phyloP scores from a whole-genome alignment of 2,888 invertebrate species.

The Camptogramma bilineatum region DNA sequence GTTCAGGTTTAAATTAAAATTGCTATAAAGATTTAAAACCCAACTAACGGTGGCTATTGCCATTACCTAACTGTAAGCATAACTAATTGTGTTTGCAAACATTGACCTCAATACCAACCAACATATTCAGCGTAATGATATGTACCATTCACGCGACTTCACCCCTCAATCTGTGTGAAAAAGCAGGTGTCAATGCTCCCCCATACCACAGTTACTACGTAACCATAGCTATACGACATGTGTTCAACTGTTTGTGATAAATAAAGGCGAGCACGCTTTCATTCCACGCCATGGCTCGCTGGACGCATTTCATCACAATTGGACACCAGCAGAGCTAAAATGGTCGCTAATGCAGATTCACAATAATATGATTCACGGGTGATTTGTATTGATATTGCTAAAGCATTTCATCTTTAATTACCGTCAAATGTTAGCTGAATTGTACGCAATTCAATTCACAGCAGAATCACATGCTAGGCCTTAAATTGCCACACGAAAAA shows the following conservation, averaged over 20 bases:
- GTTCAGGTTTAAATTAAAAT: too few species aligned
- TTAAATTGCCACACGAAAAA: too few species aligned
- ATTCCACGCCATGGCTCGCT: slow-evolving; percentile 18
- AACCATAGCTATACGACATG: background rate
- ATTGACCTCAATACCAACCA: background rate
- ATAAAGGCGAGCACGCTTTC: slow-evolving; percentile 19
- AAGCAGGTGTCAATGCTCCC: slow-evolving; percentile 17
- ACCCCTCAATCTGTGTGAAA: slow-evolving; percentile 11
- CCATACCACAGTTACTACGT: slow-evolving; percentile 2
- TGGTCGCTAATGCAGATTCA: too few species aligned
- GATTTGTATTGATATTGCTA: too few species aligned
- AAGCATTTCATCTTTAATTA: too few species aligned
- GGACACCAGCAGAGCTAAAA: too few species aligned
- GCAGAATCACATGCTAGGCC: too few species aligned
- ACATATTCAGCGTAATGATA: background rate
- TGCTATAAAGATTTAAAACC: too few species aligned
- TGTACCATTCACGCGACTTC: background rate
- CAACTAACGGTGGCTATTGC: too few species aligned
- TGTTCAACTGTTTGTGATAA: slow-evolving; percentile 6
- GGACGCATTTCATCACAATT: slow-evolving; percentile 23
- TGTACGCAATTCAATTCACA: too few species aligned
- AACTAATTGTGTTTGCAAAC: background rate
- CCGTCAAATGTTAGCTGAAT: too few species aligned
- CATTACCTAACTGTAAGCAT: background rate
- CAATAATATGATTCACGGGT: too few species aligned